A percentile compares a stretch with the other conserved stretches of the same genome.
phyloP scores from a whole-genome alignment of 2,888 invertebrate genomes.

The Rhingia campestris region DNA sequence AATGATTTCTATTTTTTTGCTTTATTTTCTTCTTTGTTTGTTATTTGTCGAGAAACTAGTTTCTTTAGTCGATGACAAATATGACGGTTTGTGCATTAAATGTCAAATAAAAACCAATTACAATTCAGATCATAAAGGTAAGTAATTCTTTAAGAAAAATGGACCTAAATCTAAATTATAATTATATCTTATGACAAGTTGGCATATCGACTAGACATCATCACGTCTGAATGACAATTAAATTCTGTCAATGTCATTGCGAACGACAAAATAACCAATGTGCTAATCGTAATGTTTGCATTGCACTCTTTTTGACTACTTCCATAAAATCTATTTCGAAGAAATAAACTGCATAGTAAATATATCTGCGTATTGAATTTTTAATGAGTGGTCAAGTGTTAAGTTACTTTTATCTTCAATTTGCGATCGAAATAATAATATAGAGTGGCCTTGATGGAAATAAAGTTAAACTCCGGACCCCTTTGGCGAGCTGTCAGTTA shows the following conservation, averaged over 20 bases:
- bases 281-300: not conserved
- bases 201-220: not conserved
- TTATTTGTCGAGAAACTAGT: conserved; percentile 41
- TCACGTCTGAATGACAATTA: not conserved
- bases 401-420: conserved; percentile 19
- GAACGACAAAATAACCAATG: too few species aligned
- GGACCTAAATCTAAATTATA: not conserved
- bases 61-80: conserved; percentile 43
- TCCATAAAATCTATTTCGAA: not conserved
- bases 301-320: not conserved
- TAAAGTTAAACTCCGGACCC: not conserved
- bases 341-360: not conserved
- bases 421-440: conserved; percentile 36
- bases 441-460: conserved; percentile 10
- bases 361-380: conserved; percentile 28
- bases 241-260: conserved; percentile 14
- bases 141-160: too few species aligned
- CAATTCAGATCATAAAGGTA: too few species aligned
- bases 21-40: conserved; percentile 22
- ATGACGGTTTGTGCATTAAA: conserved; percentile 5
- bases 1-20: conserved; percentile 23
- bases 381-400: conserved; percentile 9
- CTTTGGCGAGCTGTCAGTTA: conserved; percentile 1
- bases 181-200: not conserved
- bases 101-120: too few species aligned